Conservation (phyloP, 2,888 invertebrate species). For the Cerceris rybyensis region DNA sequence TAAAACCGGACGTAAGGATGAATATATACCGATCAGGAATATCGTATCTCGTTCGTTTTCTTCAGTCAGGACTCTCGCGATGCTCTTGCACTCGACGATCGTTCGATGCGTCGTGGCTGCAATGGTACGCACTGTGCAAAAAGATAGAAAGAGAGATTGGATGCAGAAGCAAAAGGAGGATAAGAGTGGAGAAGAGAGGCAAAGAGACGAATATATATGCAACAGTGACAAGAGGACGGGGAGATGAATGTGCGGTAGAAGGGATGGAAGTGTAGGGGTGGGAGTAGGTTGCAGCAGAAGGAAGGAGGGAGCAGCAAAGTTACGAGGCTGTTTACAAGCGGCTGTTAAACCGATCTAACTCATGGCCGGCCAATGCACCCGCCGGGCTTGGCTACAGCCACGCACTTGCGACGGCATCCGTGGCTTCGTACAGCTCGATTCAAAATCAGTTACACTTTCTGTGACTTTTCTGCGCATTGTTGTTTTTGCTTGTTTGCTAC, state of each 20-base stretch:
- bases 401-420: conserved; percentile 55
- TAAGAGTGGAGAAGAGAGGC: neutral
- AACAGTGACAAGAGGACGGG: conserved; percentile 21
- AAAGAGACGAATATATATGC: conserved; percentile 2
- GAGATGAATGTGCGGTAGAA: conserved; percentile 45
- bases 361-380: conserved; percentile 79
- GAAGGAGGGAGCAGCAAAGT: conserved; percentile 66
- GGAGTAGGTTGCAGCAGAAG: conserved; percentile 46
- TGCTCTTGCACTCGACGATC: conserved; percentile 29
- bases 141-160: neutral
- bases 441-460: conserved; percentile 20
- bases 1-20: neutral
- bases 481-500: too few relatives aligned
- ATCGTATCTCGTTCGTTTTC: conserved; percentile 17
- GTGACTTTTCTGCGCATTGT: neutral
- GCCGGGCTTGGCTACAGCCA: conserved; percentile 68
- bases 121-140: neutral
- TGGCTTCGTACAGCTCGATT: conserved; percentile 43
- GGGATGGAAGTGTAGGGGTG: conserved; percentile 22
- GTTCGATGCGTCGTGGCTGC: conserved; percentile 18
- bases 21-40: conserved; percentile 1
- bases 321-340: conserved; percentile 78
- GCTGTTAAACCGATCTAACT: conserved; percentile 78
- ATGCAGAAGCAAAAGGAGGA: neutral
- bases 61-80: neutral